Conservation (phyloP, 2,797 vertebrate species). For the Peromyscus eremicus region DNA sequence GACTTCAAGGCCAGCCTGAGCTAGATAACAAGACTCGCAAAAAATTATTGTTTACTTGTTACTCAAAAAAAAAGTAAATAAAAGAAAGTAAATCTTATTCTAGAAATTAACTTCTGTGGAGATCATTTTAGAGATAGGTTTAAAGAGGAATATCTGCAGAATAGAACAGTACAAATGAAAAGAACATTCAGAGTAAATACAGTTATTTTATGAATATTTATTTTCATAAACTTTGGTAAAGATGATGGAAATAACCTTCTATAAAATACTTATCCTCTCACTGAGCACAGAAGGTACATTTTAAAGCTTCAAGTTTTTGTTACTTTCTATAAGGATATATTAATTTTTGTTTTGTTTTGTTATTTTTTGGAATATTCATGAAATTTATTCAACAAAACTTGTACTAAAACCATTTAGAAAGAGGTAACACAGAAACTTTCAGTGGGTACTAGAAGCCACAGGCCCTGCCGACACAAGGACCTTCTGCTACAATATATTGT, state of each 20-base stretch:
- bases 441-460: not conserved
- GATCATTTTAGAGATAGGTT: slow-evolving; percentile 10
- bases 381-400: slow-evolving; percentile 61
- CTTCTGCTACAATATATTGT: not conserved
- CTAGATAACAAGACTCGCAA: not conserved
- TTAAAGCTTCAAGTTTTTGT: slow-evolving; percentile 33
- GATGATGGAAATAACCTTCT: slow-evolving; percentile 51
- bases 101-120: slow-evolving; percentile 37
- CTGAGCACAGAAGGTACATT: not conserved
- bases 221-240: slow-evolving; percentile 19
- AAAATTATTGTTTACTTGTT: not conserved
- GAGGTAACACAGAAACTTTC: not conserved
- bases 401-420: not conserved
- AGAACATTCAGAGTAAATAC: slow-evolving; percentile 36
- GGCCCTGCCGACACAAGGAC: rapidly evolving
- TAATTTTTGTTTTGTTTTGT: not conserved
- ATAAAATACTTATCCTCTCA: slow-evolving; percentile 38
- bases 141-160: slow-evolving; percentile 41
- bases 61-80: not conserved
- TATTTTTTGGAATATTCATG: not conserved
- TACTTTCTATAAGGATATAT: not conserved
- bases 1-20: not conserved
- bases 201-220: not conserved
- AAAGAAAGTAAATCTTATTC: slow-evolving; percentile 48
- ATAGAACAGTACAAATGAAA: slow-evolving; percentile 13